Base-by-base conservation (phyloP, 2,797 vertebrate genomes). In the Merluccius polli region DNA sequence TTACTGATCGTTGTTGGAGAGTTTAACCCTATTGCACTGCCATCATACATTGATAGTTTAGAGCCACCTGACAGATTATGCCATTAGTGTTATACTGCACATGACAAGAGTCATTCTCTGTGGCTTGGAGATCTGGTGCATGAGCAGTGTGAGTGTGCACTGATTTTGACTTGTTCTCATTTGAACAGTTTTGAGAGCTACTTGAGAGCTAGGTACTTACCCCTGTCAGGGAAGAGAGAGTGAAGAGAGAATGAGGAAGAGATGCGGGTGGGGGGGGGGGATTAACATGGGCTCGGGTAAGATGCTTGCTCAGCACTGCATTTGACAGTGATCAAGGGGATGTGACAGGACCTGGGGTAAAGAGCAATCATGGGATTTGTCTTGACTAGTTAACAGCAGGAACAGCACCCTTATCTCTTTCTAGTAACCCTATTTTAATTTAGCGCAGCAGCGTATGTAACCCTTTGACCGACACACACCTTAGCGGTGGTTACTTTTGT, bases 211-310 rank as follows among this genome's bases (percentile, higher is more conserved):
- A 16, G 70, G 13, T 11, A 24, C 72, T 81, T 67, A 59, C 63
- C 75, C 77, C 70, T 79, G 73, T 41, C 74, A 76, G n/a, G 72
- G 36, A 77, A 77, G 52, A 48, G 67, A 4, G 59, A 2, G 35
- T 44, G 15, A 63, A 48, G 67, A 4, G 59, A 2, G 35, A 63
- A 30, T 0, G 31, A 68, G 13, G 77, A 73, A 67, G 65, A 70
- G 59, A 65, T n/a, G n/a, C n/a, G n/a, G n/a, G n/a, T 35, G 10
- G 31, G 52, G 69, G 38, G 33, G 70, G 65, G 29, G 67, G 82
- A 86, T 85, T 87, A 86, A 71, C 68, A 12, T 4, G 2, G 83
- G 81, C 83, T 89, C 83, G 87, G 75, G 78, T 74, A 33, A 83
- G 73, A 77, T 84, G 79, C 78, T 83, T 79, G 72, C 71, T 89